Conservation (phyloP, 2,888 invertebrate genomes). For the Rugalucina vietnamica region DNA sequence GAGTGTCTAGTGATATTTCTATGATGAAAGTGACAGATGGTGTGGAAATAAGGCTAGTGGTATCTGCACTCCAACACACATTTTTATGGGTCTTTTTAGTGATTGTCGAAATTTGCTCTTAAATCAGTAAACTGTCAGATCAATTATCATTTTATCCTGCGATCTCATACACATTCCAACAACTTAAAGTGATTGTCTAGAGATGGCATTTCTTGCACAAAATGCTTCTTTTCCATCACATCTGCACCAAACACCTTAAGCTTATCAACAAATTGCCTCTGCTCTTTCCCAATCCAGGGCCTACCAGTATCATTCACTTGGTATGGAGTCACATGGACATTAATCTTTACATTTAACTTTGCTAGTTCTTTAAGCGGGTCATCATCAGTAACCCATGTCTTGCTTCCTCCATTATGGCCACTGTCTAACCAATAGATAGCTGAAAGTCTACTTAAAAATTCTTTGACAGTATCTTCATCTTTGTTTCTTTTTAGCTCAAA, state of each 20-base stretch:
- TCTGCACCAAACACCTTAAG: conserved; percentile 89
- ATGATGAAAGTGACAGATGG: too few species aligned
- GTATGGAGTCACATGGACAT: conserved; percentile 94
- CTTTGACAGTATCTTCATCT: conserved; percentile 82
- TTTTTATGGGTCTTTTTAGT: too few species aligned
- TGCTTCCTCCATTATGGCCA: conserved; percentile 93
- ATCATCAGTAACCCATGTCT: conserved; percentile 93
- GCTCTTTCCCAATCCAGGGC: conserved; percentile 93
- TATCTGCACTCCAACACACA: too few species aligned
- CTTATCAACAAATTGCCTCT: conserved; percentile 89
- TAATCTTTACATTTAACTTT: conserved; percentile 86
- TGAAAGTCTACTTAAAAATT: conserved; percentile 86
- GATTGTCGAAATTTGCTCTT: too few species aligned
- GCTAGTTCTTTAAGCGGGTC: conserved; percentile 90
- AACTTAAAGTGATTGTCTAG: conserved; percentile 90
- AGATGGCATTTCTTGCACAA: conserved; percentile 86
- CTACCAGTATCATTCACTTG: conserved; percentile 92
- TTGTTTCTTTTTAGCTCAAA: conserved; percentile 89
- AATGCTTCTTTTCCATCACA: conserved; percentile 88
- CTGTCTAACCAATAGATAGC: conserved; percentile 96
- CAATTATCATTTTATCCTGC: too few species aligned
- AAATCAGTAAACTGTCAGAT: too few species aligned
- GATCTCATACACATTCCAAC: conserved; percentile 85
- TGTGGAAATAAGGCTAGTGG: too few species aligned
- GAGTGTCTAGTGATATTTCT: too few species aligned